Conservation (phyloP, 2,888 invertebrate species). For the Cataglyphis albicans region DNA sequence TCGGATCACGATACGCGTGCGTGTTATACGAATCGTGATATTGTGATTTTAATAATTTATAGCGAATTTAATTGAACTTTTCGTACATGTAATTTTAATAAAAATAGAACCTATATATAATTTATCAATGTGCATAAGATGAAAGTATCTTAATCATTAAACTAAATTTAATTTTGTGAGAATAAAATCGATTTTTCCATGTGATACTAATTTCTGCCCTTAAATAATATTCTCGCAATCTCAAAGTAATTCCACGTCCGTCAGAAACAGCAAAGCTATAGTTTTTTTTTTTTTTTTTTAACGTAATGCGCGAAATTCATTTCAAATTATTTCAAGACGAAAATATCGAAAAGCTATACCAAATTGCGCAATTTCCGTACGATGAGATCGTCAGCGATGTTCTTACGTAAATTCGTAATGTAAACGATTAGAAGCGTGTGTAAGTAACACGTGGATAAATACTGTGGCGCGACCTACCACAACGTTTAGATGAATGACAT, state of each 20-base stretch:
- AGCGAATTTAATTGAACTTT: background rate
- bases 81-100: background rate
- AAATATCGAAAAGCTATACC: background rate
- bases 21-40: background rate
- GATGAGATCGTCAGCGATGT: background rate
- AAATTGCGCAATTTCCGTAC: background rate
- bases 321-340: background rate
- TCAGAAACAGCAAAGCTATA: background rate
- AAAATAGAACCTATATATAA: background rate
- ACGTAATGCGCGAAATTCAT: background rate
- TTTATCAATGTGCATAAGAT: background rate
- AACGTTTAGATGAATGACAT: conserved; percentile 44
- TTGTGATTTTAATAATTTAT: background rate
- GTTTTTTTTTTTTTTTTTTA: too few species aligned
- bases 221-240: background rate
- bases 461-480: background rate
- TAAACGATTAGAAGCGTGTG: background rate
- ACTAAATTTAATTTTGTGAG: background rate
- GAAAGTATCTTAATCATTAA: background rate
- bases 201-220: conserved; percentile 24
- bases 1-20: background rate
- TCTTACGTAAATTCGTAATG: background rate
- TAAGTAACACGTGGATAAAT: conserved; percentile 10
- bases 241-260: background rate
- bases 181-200: background rate